phyloP scores from a whole-genome alignment of 2,888 invertebrate species.

The Leptura quadrifasciata region DNA sequence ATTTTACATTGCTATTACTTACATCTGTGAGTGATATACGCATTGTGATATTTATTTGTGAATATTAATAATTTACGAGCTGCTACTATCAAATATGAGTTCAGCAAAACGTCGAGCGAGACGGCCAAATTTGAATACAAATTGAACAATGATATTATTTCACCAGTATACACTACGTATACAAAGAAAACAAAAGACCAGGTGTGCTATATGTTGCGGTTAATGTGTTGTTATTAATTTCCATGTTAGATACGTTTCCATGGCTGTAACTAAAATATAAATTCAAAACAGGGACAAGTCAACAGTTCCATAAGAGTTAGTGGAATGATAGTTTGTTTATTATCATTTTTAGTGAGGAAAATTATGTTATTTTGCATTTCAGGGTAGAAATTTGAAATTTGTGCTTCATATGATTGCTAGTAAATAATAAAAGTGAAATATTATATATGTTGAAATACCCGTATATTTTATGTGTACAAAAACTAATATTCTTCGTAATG shows the following conservation, averaged over 20 bases:
- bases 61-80: slow-evolving; percentile 10
- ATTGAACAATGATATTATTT: slow-evolving; percentile 35
- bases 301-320: too few species aligned
- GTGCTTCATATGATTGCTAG: too few species aligned
- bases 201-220: not conserved
- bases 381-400: too few species aligned
- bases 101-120: slow-evolving; percentile 10
- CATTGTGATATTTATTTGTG: not conserved
- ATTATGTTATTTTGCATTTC: too few species aligned
- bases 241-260: not conserved
- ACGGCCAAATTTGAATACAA: slow-evolving; percentile 37
- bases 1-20: too few species aligned
- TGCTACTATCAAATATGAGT: slow-evolving; percentile 18
- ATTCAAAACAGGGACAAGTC: not conserved
- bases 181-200: slow-evolving; percentile 7
- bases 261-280: not conserved
- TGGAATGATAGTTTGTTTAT: too few species aligned
- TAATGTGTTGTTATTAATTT: slow-evolving; percentile 1
- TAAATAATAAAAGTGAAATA: too few species aligned
- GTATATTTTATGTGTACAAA: too few species aligned
- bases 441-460: too few species aligned
- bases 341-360: too few species aligned
- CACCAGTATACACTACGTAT: not conserved
- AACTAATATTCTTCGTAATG: too few species aligned
- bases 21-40: too few species aligned